Evolutionary conservation across 2,888 invertebrate species (phyloP), one percentile per base, ranked within the genome.

Genomic region (Xestia sexstrigata): DNA sequence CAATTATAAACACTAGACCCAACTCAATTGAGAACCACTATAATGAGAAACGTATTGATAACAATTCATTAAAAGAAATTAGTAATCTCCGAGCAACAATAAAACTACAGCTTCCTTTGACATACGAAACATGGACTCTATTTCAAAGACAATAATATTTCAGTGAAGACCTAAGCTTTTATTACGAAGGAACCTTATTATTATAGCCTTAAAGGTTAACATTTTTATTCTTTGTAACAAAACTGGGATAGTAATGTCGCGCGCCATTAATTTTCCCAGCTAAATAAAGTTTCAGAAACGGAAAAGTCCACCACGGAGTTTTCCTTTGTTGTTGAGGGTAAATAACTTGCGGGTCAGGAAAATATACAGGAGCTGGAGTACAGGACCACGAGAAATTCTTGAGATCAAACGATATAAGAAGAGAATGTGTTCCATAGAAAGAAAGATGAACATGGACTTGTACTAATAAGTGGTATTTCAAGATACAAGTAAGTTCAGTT

Each of bases 281-380:
- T 80, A 88, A 90, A 90, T 89, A 90, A 90, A 89, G 88, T 85
- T 87, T 81, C 84, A 86, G 84, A 83, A 79, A 87, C 83, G 86
- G 87, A 86, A 86, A 87, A 88, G 87, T 89, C 89, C 83, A 88
- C 86, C 78, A 70, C 45, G 81, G 84, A 85, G 86, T 81, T 90
- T 84, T 78, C 81, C 84, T 88, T 90, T 88, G 89, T 88, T 76
- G 83, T 74, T 79, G 75, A 81, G 75, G 73, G 77, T 79, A 89
- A 89, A 91, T 89, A 90, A 86, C 77, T 87, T 82, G 82, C n/a
- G 80, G 73, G 79, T 72, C 78, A 85, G 79, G 79, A 86, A 86
- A 89, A 89, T 90, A 81, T 81, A 85, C 68, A 79, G 72, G 77
- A 79, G 81, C 68, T 79, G 72, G 77, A 79, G 81, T 82, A 85